Evolutionary conservation across 2,113 vertebrate genomes (phyloP).

Genomic region (Cercocebus atys): DNA sequence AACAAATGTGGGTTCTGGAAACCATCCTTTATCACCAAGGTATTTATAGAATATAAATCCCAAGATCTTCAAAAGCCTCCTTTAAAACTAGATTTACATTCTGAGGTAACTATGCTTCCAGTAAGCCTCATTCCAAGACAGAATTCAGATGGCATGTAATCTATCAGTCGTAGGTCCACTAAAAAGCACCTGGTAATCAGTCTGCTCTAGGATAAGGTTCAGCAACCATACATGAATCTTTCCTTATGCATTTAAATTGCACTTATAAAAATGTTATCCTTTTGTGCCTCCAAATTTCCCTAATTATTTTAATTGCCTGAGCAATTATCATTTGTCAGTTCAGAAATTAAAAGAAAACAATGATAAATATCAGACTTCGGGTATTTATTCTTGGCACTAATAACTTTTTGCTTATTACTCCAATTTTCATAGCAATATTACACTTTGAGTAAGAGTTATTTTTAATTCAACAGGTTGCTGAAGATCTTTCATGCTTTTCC

Average conservation of each 20-base stretch:
- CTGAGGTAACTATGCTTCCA: neutral
- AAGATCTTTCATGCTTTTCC: slow-evolving; percentile 33
- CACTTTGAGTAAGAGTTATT: slow-evolving; percentile 31
- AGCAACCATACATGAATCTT: slow-evolving; percentile 31
- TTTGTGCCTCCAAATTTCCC: slow-evolving; percentile 69
- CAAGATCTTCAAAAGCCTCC: neutral
- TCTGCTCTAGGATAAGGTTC: slow-evolving; percentile 9
- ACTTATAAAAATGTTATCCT: slow-evolving; percentile 55
- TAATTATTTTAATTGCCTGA: slow-evolving; percentile 78
- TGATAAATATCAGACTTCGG: slow-evolving; percentile 67
- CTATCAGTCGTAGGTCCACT: slow-evolving; percentile 2
- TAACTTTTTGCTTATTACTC: slow-evolving; percentile 67
- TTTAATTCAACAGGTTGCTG: slow-evolving; percentile 50
- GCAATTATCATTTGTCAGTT: slow-evolving; percentile 76
- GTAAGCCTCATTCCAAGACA: neutral
- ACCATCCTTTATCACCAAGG: neutral
- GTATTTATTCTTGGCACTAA: slow-evolving; percentile 66
- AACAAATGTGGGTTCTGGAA: slow-evolving; percentile 11
- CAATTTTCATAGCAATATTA: slow-evolving; percentile 63
- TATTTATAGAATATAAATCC: neutral
- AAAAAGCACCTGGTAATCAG: slow-evolving; percentile 61
- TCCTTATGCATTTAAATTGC: slow-evolving; percentile 63
- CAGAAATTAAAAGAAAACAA: slow-evolving; percentile 73
- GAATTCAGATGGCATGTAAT: neutral
- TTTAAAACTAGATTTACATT: neutral